These are phyloP conservation scores for Sphecodes monilicornis DNA, from an alignment of 2,888 invertebrate species.

Conservation along the genomic window DNA sequence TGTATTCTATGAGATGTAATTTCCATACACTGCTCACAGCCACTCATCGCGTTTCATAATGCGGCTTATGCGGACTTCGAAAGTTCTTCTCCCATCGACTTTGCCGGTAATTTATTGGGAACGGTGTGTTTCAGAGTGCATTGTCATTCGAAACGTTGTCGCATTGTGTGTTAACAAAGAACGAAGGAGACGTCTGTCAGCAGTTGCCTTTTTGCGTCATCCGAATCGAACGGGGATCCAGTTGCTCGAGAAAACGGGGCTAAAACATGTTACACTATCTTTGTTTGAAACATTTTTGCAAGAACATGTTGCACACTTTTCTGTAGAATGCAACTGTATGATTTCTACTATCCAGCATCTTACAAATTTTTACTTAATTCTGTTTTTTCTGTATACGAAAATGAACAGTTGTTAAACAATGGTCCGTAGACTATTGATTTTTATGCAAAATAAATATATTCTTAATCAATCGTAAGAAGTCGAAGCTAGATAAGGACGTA, in stretches of 20 bases:
- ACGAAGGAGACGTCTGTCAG: slow-evolving; percentile 16
- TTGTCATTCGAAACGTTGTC: slow-evolving; percentile 18
- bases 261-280: not conserved
- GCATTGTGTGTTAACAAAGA: slow-evolving; percentile 23
- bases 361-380: not conserved
- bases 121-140: slow-evolving; percentile 4
- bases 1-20: slow-evolving; percentile 46
- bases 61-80: slow-evolving; percentile 25
- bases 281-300: not conserved
- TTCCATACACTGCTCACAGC: slow-evolving; percentile 22
- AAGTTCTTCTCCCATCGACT: slow-evolving; percentile 15
- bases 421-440: not conserved
- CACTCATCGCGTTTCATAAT: slow-evolving; percentile 33
- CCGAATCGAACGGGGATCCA: slow-evolving; percentile 42
- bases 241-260: slow-evolving; percentile 55
- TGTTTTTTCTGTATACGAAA: not conserved
- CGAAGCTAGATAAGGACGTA: not conserved
- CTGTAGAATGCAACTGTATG: not conserved
- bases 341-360: not conserved
- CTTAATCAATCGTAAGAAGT: too few relatives aligned
- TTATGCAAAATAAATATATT: not conserved
- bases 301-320: not conserved
- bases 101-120: slow-evolving; percentile 15
- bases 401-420: not conserved
- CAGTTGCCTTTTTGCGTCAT: slow-evolving; percentile 15